These are phyloP conservation scores for Cryptocheilus praepositus DNA, from an alignment of 2,888 invertebrate species.

Conservation along the genomic window DNA sequence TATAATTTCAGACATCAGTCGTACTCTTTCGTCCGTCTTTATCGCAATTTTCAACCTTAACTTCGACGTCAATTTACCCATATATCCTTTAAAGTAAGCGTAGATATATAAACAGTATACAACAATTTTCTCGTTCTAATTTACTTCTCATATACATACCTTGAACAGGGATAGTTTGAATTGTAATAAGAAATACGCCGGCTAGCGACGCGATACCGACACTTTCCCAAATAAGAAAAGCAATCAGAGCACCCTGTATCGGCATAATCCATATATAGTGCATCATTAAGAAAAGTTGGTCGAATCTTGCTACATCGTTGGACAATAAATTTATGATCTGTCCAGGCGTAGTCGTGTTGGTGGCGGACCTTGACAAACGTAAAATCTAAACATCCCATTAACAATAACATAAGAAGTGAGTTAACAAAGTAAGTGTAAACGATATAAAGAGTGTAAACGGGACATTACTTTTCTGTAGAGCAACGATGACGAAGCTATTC, in stretches of 20 bases:
- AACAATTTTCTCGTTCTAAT: too few species aligned
- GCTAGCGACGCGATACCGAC: slow-evolving; percentile 78
- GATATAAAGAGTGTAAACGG: not conserved
- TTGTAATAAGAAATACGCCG: slow-evolving; percentile 78
- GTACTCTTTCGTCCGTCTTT: slow-evolving; percentile 83
- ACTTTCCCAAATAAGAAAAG: slow-evolving; percentile 78
- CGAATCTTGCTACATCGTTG: slow-evolving; percentile 90
- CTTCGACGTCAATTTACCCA: slow-evolving; percentile 74
- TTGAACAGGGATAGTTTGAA: slow-evolving; percentile 77
- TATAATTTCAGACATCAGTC: slow-evolving; percentile 88
- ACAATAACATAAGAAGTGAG: not conserved
- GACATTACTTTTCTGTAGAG: slow-evolving; percentile 86
- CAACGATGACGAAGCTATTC: slow-evolving; percentile 87
- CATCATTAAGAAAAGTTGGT: slow-evolving; percentile 81
- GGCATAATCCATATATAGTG: slow-evolving; percentile 90
- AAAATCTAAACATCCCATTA: slow-evolving; percentile 69
- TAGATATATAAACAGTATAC: too few species aligned
- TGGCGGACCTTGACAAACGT: slow-evolving; percentile 69
- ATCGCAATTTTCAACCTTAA: slow-evolving; percentile 75
- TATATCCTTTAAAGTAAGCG: slow-evolving; percentile 69
- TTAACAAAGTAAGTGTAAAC: not conserved
- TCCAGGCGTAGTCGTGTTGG: slow-evolving; percentile 77
- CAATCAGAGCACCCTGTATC: slow-evolving; percentile 82
- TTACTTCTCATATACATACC: slow-evolving; percentile 62
- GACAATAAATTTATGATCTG: slow-evolving; percentile 90